These are phyloP conservation scores for Siniperca obscura DNA, from an alignment of 2,797 vertebrate genomes.

Conservation along the genomic window DNA sequence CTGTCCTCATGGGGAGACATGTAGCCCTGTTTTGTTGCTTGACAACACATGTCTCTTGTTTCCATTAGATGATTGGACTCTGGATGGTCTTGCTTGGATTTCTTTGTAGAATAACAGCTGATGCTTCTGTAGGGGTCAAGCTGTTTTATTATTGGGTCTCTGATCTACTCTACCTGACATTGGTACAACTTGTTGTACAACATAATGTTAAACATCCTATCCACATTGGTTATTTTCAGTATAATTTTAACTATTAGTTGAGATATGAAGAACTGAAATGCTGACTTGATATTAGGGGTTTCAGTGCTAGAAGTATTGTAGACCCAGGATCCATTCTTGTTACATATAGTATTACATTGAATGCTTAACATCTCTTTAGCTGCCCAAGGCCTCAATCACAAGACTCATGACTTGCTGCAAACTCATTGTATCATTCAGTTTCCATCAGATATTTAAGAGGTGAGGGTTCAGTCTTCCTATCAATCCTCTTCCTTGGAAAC, in stretches of 20 bases:
- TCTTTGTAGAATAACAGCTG: conserved; percentile 4
- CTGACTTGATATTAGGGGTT: neutral
- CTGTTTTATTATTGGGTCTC: neutral
- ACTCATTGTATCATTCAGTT: conserved; percentile 17
- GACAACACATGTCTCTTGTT: conserved; percentile 45
- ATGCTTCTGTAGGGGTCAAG: neutral
- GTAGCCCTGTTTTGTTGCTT: conserved; percentile 4
- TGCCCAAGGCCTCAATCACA: conserved; percentile 1
- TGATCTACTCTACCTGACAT: neutral
- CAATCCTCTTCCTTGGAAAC: neutral
- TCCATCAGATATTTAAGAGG: neutral
- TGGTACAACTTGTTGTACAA: neutral
- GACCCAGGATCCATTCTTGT: neutral
- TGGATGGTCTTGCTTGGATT: conserved; percentile 4
- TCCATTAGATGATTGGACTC: conserved; percentile 22
- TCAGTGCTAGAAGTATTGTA: neutral
- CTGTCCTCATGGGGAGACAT: conserved; percentile 36
- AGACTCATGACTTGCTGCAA: neutral
- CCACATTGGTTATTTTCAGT: neutral
- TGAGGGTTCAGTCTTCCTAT: neutral
- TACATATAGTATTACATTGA: neutral
- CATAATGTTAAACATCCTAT: neutral
- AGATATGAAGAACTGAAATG: neutral
- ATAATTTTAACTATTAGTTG: neutral
- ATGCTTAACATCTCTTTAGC: neutral